These are phyloP conservation scores for Cottus gobio DNA, from an alignment of 2,113 vertebrate genomes.

Conservation along the genomic window DNA sequence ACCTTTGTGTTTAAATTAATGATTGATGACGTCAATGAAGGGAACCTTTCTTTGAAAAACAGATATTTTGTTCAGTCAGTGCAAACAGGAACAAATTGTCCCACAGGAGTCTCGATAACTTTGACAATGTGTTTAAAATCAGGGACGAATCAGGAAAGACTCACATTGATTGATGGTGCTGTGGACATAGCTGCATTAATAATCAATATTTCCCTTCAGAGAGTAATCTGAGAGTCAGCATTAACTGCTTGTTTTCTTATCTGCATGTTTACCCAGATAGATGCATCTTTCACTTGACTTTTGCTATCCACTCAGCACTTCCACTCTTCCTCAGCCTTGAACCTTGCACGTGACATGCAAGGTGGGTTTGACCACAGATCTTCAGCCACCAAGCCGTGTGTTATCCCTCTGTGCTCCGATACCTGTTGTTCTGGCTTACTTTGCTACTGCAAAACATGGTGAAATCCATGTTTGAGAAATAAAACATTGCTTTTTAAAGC, in stretches of 20 bases:
- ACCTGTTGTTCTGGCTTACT: neutral
- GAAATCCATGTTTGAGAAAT: no score
- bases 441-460: neutral
- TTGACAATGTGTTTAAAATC: neutral
- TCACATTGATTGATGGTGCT: neutral
- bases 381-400: neutral
- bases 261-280: neutral
- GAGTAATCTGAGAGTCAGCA: neutral
- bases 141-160: neutral
- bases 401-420: neutral
- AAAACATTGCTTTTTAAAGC: neutral
- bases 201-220: neutral
- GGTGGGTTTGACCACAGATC: constrained; percentile 6
- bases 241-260: constrained; percentile 6
- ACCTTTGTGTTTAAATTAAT: constrained; percentile 43
- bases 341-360: constrained; percentile 36
- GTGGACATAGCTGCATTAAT: neutral
- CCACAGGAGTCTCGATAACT: neutral
- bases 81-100: constrained; percentile 6
- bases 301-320: constrained; percentile 40
- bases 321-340: constrained; percentile 59
- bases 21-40: constrained; percentile 45
- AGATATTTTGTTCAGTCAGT: neutral
- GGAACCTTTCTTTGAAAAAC: constrained; percentile 26
- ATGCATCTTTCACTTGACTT: constrained; percentile 20